Percentiles rank a stretch among this genome's conserved stretches.
Conservation (phyloP, 1,140 invertebrate species). For the Lutraria rhynchaena region DNA sequence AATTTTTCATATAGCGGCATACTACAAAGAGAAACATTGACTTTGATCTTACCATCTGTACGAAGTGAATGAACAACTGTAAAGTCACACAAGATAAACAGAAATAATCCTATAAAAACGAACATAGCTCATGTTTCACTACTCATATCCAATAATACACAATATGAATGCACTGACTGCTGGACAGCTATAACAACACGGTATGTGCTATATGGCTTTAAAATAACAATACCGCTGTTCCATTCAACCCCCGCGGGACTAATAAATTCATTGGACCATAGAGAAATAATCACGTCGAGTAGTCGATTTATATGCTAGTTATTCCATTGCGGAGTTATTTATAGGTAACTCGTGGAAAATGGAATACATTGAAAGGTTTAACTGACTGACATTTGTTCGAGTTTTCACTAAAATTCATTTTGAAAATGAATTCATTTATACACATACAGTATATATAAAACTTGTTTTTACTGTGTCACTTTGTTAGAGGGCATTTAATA, state of each 20-base stretch:
- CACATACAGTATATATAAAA: no score
- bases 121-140: constrained; percentile 49
- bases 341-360: no score
- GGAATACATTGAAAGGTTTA: no score
- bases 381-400: no score
- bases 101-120: constrained; percentile 12
- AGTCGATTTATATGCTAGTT: neutral
- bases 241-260: constrained; percentile 41
- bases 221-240: constrained; percentile 56
- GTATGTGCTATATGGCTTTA: constrained; percentile 42
- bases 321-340: no score
- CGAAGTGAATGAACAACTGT: constrained; percentile 1
- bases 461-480: no score
- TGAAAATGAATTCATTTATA: no score
- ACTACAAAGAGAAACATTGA: constrained; percentile 40
- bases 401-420: no score
- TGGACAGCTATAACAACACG: constrained; percentile 25
- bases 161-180: constrained; percentile 21
- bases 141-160: constrained; percentile 48
- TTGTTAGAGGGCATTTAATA: no score
- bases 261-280: constrained; percentile 40
- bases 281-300: constrained; percentile 15
- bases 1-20: constrained; percentile 29
- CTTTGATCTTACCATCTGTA: constrained; percentile 50
- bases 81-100: constrained; percentile 48